phyloP scores from a whole-genome alignment of 2,888 invertebrate species.

The Bombyx huttoni region DNA sequence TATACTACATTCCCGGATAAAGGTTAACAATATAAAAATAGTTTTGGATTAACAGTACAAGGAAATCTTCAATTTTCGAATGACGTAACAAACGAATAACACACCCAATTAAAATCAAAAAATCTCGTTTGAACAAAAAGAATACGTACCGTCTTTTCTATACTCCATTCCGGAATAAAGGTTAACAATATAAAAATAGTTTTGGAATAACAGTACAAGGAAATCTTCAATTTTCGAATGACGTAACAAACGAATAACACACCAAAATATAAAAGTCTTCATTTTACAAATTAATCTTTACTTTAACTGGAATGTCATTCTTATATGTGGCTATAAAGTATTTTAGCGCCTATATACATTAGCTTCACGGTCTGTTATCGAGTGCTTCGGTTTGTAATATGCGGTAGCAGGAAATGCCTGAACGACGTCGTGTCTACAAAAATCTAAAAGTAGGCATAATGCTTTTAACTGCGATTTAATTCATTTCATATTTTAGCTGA shows the following conservation, averaged over 20 bases:
- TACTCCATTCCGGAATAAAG: neutral
- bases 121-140: too few relatives aligned
- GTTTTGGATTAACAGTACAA: neutral
- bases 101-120: too few relatives aligned
- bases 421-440: slow-evolving; percentile 58
- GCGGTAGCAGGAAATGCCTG: slow-evolving; percentile 65
- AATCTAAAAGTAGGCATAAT: slow-evolving; percentile 62
- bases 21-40: neutral
- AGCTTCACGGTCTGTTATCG: slow-evolving; percentile 20
- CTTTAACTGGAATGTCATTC: slow-evolving; percentile 34
- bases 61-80: slow-evolving; percentile 27
- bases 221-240: slow-evolving; percentile 33
- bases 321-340: slow-evolving; percentile 13
- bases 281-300: slow-evolving; percentile 68
- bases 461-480: slow-evolving; percentile 65
- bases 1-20: neutral
- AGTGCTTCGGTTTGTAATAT: slow-evolving; percentile 14
- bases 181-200: neutral
- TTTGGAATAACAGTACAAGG: neutral
- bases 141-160: too few relatives aligned
- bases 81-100: slow-evolving; percentile 45
- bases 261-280: slow-evolving; percentile 60
- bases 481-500: slow-evolving; percentile 64
- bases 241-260: slow-evolving; percentile 46
- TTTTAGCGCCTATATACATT: slow-evolving; percentile 19